Evolutionary conservation across 2,888 invertebrate species (phyloP).

Genomic region (Oligia strigilis): DNA sequence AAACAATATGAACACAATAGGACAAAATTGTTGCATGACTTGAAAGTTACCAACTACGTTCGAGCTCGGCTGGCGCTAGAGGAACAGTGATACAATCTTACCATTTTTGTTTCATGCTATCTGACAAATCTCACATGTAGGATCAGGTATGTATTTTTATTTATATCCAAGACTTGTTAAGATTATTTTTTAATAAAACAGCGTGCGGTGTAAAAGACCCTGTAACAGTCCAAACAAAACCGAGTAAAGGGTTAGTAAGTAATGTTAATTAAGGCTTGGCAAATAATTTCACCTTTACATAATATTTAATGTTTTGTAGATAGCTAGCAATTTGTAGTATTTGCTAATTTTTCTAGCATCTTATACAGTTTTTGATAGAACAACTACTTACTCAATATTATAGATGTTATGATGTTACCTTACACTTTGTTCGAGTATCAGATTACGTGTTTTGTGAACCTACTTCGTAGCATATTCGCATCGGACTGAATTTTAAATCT

Average conservation of each 20-base stretch:
- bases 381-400: constrained; percentile 55
- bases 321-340: constrained; percentile 72
- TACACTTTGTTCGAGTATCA: constrained; percentile 61
- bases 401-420: constrained; percentile 59
- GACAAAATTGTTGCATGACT: constrained; percentile 80
- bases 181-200: constrained; percentile 45
- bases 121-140: constrained; percentile 70
- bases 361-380: constrained; percentile 49
- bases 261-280: constrained; percentile 69
- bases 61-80: constrained; percentile 56
- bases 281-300: constrained; percentile 64
- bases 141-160: constrained; percentile 85
- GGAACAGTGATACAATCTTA: constrained; percentile 49
- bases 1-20: constrained; percentile 79
- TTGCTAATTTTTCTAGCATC: constrained; percentile 65
- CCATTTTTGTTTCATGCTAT: constrained; percentile 82
- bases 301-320: constrained; percentile 69
- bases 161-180: constrained; percentile 40
- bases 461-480: constrained; percentile 64
- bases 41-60: constrained; percentile 72
- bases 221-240: constrained; percentile 55
- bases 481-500: constrained; percentile 58
- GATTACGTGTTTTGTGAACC: constrained; percentile 55
- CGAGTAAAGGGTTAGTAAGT: constrained; percentile 69
- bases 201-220: constrained; percentile 46